Percentiles rank a stretch among this genome's conserved stretches.
phyloP scores from a whole-genome alignment of 2,113 vertebrate genomes.

The Noturus placidus region DNA sequence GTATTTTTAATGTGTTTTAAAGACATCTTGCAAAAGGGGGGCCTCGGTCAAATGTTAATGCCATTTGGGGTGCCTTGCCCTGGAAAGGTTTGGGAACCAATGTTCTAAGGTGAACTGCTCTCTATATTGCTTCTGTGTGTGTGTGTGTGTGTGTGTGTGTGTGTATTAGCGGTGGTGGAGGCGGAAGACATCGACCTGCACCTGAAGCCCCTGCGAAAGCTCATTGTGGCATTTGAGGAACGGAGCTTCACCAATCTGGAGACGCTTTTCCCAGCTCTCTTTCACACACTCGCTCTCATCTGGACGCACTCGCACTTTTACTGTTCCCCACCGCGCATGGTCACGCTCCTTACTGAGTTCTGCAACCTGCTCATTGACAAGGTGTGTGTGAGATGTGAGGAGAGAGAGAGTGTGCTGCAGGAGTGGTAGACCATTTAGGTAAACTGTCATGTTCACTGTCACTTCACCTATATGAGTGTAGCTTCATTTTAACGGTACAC shows the following conservation, averaged over 20 bases:
- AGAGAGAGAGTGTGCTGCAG: not conserved
- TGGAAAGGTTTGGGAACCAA: too few relatives aligned
- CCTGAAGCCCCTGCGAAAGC: conserved; percentile 68
- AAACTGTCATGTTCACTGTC: too few relatives aligned
- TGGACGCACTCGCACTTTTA: too few relatives aligned
- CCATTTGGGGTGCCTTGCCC: too few relatives aligned
- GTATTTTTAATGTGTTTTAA: too few relatives aligned
- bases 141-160: conserved; percentile 8
- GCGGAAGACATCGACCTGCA: conserved; percentile 70
- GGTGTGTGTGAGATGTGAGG: conserved; percentile 65
- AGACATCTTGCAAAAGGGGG: too few relatives aligned
- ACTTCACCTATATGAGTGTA: not conserved
- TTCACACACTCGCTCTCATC: too few relatives aligned
- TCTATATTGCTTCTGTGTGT: not conserved
- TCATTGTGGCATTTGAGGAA: conserved; percentile 71
- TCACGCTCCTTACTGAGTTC: conserved; percentile 82
- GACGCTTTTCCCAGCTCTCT: too few relatives aligned
- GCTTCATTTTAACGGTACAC: not conserved
- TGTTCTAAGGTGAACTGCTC: not conserved
- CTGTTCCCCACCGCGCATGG: conserved; percentile 74
- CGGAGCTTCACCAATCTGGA: too few relatives aligned
- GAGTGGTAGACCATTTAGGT: not conserved
- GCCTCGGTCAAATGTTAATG: too few relatives aligned
- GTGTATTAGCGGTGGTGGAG: conserved; percentile 66
- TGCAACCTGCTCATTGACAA: conserved; percentile 86